Percentiles rank a stretch among this genome's conserved stretches.
Evolutionary conservation across 2,888 invertebrate species (phyloP).

Genomic region (Auanema freiburgensis): DNA sequence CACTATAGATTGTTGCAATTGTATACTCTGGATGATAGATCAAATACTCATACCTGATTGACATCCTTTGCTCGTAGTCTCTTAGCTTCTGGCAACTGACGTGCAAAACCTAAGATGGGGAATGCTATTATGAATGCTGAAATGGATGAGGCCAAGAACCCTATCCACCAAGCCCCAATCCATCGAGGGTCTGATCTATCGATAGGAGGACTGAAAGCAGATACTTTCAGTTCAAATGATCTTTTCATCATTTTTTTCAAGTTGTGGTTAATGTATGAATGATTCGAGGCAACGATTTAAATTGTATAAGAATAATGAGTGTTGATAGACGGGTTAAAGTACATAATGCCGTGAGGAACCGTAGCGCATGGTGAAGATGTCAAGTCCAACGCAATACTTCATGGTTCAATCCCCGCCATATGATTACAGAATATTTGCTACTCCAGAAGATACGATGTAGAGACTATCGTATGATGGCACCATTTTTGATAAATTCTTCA

Average conservation of each 20-base stretch:
- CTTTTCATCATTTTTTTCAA: no score
- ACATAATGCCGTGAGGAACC: no score
- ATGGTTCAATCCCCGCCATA: slow-evolving; percentile 17
- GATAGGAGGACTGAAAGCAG: slow-evolving; percentile 31
- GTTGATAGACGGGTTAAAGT: background rate
- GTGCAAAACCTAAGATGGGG: slow-evolving; percentile 64
- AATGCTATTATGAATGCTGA: slow-evolving; percentile 65
- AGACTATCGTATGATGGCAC: slow-evolving; percentile 11
- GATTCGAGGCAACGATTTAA: no score
- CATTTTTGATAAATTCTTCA: slow-evolving; percentile 7
- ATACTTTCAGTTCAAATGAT: no score
- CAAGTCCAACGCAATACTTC: background rate
- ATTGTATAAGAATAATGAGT: no score
- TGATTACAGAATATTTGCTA: slow-evolving; percentile 25
- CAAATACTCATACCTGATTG: slow-evolving; percentile 41
- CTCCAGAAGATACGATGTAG: slow-evolving; percentile 15
- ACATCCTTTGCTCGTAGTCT: slow-evolving; percentile 60
- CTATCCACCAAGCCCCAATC: slow-evolving; percentile 69
- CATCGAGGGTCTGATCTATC: slow-evolving; percentile 63
- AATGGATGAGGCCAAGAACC: slow-evolving; percentile 66
- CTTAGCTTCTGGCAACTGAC: slow-evolving; percentile 63
- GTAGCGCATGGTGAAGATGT: slow-evolving; percentile 1
- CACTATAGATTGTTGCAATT: slow-evolving; percentile 26
- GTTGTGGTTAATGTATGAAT: no score
- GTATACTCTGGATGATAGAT: background rate